Conservation (phyloP, 2,888 invertebrate species). For the Cheilosia scutellata region DNA sequence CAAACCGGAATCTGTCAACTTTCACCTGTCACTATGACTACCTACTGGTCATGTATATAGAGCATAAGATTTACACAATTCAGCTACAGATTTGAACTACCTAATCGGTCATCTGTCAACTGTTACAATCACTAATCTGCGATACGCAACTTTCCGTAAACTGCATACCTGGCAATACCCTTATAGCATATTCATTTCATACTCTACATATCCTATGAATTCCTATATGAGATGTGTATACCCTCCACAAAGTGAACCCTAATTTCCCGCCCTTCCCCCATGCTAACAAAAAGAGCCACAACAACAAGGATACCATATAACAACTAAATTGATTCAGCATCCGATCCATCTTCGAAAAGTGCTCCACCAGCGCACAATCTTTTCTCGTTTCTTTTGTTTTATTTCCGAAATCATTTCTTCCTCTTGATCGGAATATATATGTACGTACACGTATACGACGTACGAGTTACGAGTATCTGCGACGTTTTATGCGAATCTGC, state of each 20-base stretch:
- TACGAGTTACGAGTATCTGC: slow-evolving; percentile 7
- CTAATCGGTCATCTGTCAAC: background rate
- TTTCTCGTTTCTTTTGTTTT: slow-evolving; percentile 23
- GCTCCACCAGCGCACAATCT: slow-evolving; percentile 16
- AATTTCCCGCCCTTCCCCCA: background rate
- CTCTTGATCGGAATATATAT: background rate
- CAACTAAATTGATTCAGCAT: slow-evolving; percentile 63
- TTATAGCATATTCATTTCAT: slow-evolving; percentile 11
- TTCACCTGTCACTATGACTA: no score
- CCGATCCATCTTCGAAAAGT: slow-evolving; percentile 61
- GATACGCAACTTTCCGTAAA: background rate
- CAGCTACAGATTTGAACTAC: background rate
- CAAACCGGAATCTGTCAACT: no score
- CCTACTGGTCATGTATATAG: no score
- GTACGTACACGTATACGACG: background rate
- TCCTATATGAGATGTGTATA: slow-evolving; percentile 9
- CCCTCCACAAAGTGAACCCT: slow-evolving; percentile 28
- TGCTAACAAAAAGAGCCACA: background rate
- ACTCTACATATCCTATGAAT: slow-evolving; percentile 1
- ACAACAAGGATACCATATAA: slow-evolving; percentile 32
- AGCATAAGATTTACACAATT: no score
- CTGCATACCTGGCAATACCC: slow-evolving; percentile 25
- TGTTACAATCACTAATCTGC: background rate
- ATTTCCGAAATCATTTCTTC: slow-evolving; percentile 39
- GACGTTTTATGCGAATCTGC: slow-evolving; percentile 38